Base-by-base conservation (phyloP, 1,140 invertebrate species). In the Leguminivora glycinivorella region DNA sequence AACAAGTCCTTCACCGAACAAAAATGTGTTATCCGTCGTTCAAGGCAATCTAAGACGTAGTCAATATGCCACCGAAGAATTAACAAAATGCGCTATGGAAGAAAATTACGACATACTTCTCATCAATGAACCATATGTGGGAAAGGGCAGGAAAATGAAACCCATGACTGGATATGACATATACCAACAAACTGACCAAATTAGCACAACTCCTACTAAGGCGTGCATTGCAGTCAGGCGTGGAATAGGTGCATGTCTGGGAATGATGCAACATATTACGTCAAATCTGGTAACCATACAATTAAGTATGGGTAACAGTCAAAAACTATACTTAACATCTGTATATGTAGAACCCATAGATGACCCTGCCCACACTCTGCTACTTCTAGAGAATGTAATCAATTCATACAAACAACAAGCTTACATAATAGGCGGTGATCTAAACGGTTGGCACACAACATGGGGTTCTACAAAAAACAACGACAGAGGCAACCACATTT, bases 321-420 rank as follows among this genome's bases (percentile, higher is more conserved):
- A 29, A 24, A 71, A 66, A 3, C 10, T 47, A 0, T 72, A 72
- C 47, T 0, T 75, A 25, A 60, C 67, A 4, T 70, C 68, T 3
- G 63, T 43, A 4, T 75, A 75, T 26, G 19, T 72, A 14, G 73
- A 75, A 25, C 73, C 73, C 9, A 56, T 19, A 9, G 19, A 12
- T 14, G 73, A 75, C 17, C 5, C 56, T 0, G 10, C 47, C 29
- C 60, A 69, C 7, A 69, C 67, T 1, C 17, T 70, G 34, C 9
- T 7, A 7, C 29, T 4, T 7, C 29, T 31, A 31, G 29, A 31
- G 7, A 31, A 31, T 31, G 29, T 31, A 31, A 31, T 31, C 3
- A 7, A 31, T 3, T 4, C 3, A 31, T 31, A 7, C 7, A 3
- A 24, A 25, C 26, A 29, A 7, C 2, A 10, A 10, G 9, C 38